A percentile compares a stretch with the other conserved stretches of the same genome.
Conservation (phyloP, 2,797 vertebrate species). For the Gallinago solitaria region DNA sequence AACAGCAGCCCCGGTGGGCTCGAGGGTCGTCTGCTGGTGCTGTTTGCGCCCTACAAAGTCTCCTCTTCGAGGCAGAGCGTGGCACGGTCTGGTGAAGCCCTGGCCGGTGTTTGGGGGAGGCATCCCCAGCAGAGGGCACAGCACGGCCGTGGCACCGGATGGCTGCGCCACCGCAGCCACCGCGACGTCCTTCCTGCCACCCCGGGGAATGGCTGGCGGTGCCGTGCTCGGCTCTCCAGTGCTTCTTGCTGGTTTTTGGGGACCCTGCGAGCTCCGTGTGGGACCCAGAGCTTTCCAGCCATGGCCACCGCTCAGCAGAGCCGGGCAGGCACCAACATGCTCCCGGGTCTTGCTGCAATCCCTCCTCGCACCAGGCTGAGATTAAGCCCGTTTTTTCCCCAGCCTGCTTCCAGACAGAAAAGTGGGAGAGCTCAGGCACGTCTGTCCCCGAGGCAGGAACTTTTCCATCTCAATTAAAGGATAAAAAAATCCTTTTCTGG, state of each 20-base stretch:
- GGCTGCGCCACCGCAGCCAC: neutral
- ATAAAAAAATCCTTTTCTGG: neutral
- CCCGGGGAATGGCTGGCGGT: fast-evolving
- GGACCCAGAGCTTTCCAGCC: neutral
- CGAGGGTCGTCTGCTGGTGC: neutral
- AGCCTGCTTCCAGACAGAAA: neutral
- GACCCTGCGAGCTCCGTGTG: neutral
- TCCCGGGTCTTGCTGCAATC: neutral
- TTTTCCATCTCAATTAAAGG: neutral
- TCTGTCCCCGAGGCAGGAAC: neutral
- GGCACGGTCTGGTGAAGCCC: neutral
- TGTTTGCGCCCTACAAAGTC: fast-evolving
- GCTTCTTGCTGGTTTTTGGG: neutral
- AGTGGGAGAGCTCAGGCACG: neutral
- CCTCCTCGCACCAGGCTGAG: neutral
- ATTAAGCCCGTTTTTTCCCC: neutral
- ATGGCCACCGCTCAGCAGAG: fast-evolving
- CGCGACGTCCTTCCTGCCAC: fast-evolving
- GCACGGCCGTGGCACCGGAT: neutral
- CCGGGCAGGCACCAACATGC: neutral
- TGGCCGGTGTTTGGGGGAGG: neutral
- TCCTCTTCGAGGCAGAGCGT: fast-evolving
- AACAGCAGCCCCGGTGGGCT: neutral
- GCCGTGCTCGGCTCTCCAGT: fast-evolving
- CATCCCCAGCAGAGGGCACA: slow-evolving; percentile 61